phyloP scores from a whole-genome alignment of 2,797 vertebrate genomes.

The Lagodon rhomboides region DNA sequence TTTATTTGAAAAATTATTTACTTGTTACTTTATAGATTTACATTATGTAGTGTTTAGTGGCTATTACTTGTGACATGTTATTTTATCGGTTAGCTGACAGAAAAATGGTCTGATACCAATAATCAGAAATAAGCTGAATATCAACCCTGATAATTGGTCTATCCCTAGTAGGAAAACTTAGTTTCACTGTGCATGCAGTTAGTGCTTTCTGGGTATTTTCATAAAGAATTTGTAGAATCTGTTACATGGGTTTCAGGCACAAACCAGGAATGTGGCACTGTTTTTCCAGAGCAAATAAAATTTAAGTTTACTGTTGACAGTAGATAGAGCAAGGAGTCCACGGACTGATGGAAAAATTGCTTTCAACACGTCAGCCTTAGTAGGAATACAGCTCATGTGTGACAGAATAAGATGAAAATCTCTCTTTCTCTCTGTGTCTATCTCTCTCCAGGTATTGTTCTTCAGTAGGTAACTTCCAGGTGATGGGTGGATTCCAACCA shows the following conservation, averaged over 20 bases:
- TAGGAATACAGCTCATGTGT: not conserved
- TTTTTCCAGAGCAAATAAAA: conserved; percentile 2
- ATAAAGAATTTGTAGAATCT: not conserved
- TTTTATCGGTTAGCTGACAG: too few relatives aligned
- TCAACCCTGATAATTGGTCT: too few relatives aligned
- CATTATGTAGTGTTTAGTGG: too few relatives aligned
- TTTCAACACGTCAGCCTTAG: not conserved
- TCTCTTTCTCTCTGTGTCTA: not conserved
- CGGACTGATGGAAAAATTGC: not conserved
- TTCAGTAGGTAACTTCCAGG: conserved; percentile 92
- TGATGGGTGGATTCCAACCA: conserved; percentile 93
- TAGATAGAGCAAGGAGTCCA: not conserved
- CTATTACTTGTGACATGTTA: too few relatives aligned
- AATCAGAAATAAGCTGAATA: too few relatives aligned
- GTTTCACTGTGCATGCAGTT: not conserved
- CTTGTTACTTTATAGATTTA: too few relatives aligned
- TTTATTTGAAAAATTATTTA: too few relatives aligned
- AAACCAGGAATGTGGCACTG: not conserved
- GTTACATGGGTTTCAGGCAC: not conserved
- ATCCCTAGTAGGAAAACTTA: not conserved
- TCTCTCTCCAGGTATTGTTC: conserved; percentile 88
- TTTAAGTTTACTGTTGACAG: conserved; percentile 4
- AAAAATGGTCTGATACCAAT: too few relatives aligned
- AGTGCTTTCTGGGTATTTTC: not conserved
- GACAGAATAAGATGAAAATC: not conserved